A percentile compares a stretch with the other conserved stretches of the same genome.
Conservation (phyloP, 2,797 vertebrate species). For the Ctenochaetus hawaiiensis region DNA sequence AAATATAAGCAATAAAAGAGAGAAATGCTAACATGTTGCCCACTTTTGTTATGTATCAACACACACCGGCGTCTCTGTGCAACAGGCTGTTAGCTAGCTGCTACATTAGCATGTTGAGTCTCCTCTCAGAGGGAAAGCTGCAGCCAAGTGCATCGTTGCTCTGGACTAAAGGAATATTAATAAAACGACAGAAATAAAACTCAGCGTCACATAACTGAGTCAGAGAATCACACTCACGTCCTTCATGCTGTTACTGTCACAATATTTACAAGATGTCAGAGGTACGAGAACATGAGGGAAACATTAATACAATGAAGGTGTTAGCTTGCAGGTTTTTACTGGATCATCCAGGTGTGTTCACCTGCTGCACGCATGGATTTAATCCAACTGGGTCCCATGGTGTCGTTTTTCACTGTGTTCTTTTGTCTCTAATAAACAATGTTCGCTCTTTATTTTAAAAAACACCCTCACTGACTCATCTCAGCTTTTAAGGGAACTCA, state of each 20-base stretch:
- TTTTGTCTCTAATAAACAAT: too few species aligned
- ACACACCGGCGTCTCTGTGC: not conserved
- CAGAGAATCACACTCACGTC: conserved; percentile 11
- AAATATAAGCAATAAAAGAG: not conserved
- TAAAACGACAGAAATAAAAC: not conserved
- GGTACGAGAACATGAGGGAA: not conserved
- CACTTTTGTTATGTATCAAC: not conserved
- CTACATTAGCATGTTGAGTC: not conserved
- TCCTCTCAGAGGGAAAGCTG: not conserved
- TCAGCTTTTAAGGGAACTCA: too few species aligned
- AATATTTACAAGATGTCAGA: conserved; percentile 7
- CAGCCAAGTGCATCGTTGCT: not conserved
- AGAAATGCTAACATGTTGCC: not conserved
- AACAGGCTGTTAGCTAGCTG: not conserved
- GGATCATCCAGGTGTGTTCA: not conserved
- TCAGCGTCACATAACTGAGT: conserved; percentile 7
- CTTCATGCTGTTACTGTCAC: not conserved
- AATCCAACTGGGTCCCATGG: too few species aligned
- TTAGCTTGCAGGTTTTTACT: too few species aligned
- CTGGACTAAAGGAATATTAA: not conserved
- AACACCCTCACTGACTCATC: too few species aligned
- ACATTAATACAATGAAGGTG: too few species aligned
- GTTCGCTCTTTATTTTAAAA: not conserved
- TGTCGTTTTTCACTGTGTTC: too few species aligned
- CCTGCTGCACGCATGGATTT: not conserved